Percentiles rank a stretch among this genome's conserved stretches.
Evolutionary conservation across 2,888 invertebrate species (phyloP).

Genomic region (Melikaiella ostensackeni): DNA sequence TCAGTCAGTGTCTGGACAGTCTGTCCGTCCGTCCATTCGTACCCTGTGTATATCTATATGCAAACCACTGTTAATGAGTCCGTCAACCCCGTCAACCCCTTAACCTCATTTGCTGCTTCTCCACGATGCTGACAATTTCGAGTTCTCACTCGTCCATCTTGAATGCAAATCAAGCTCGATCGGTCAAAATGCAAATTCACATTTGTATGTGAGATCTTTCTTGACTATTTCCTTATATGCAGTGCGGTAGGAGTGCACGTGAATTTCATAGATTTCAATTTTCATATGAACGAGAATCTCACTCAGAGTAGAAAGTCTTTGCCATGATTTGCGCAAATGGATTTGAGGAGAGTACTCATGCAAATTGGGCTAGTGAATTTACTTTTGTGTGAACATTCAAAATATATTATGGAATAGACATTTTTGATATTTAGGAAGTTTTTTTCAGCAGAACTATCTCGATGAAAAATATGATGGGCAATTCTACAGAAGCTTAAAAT

Average conservation of each 20-base stretch:
- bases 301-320: not conserved
- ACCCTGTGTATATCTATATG: slow-evolving; percentile 70
- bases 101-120: slow-evolving; percentile 74
- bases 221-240: not conserved
- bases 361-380: not conserved
- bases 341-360: not conserved
- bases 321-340: not conserved
- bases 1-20: slow-evolving; percentile 70
- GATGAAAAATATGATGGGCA: no score
- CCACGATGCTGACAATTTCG: slow-evolving; percentile 67
- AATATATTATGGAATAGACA: no score
- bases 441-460: no score
- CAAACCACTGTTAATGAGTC: slow-evolving; percentile 76
- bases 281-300: slow-evolving; percentile 1
- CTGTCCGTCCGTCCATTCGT: slow-evolving; percentile 55
- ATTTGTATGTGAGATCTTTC: not conserved
- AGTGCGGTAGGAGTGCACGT: not conserved
- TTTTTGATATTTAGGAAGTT: no score
- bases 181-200: slow-evolving; percentile 55
- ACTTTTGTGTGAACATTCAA: not conserved
- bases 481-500: no score
- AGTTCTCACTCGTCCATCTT: slow-evolving; percentile 64
- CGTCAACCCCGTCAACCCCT: slow-evolving; percentile 75
- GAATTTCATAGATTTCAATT: slow-evolving; percentile 11
- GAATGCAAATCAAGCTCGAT: slow-evolving; percentile 67